Percentiles rank a stretch among this genome's conserved stretches.
Evolutionary conservation across 2,888 invertebrate genomes (phyloP).

Genomic region (Schizaphis graminum): DNA sequence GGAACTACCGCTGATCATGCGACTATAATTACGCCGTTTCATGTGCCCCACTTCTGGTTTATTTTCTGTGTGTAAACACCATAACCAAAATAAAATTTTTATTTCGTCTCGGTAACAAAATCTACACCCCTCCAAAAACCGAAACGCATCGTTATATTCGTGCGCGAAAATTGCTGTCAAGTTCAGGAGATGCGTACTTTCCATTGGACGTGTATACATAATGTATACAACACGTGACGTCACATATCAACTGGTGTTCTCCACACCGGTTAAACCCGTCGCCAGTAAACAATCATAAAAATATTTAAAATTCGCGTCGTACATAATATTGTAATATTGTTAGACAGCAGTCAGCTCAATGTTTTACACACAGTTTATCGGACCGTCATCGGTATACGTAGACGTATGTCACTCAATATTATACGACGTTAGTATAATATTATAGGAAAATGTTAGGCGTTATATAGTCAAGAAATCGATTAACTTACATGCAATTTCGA

Average conservation of each 20-base stretch:
- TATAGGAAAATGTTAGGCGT: not conserved
- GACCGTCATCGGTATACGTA: not conserved
- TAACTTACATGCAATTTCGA: not conserved
- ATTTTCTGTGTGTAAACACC: not conserved
- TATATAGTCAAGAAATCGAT: not conserved
- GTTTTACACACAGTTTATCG: not conserved
- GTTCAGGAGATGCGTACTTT: not conserved
- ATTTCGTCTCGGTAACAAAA: not conserved
- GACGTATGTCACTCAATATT: not conserved
- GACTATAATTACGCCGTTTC: not conserved
- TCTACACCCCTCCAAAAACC: not conserved
- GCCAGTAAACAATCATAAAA: not conserved
- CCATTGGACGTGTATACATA: not conserved
- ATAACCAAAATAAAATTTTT: not conserved
- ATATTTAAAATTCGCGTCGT: not conserved
- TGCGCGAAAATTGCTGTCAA: not conserved
- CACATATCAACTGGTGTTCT: not conserved
- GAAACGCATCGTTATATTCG: too few species aligned
- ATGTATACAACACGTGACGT: not conserved
- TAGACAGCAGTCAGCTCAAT: too few species aligned
- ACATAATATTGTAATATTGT: not conserved
- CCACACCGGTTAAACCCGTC: not conserved
- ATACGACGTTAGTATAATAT: too few species aligned
- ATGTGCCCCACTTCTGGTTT: not conserved
- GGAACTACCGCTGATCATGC: not conserved